These are phyloP conservation scores for Sphenodon punctatus DNA, from an alignment of 2,797 vertebrate species.

Conservation along the genomic window DNA sequence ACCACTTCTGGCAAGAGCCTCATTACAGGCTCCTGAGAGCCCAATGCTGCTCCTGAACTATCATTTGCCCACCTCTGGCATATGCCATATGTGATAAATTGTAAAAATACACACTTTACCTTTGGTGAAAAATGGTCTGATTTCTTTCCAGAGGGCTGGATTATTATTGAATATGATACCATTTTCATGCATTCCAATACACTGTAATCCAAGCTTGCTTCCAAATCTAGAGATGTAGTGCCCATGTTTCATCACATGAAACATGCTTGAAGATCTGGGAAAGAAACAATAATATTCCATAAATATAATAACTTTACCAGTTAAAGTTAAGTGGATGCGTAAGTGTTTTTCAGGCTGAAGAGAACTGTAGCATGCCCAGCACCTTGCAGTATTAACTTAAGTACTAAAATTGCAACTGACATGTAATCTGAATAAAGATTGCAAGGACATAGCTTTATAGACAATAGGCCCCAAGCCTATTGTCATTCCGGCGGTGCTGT, in stretches of 20 bases:
- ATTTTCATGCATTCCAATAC: slow-evolving; percentile 92
- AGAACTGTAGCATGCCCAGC: too few species aligned
- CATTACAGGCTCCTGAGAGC: too few species aligned
- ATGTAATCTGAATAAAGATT: neutral
- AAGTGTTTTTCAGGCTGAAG: too few species aligned
- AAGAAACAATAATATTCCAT: neutral
- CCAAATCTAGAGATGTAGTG: slow-evolving; percentile 89
- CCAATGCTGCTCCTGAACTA: too few species aligned
- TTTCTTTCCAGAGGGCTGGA: slow-evolving; percentile 84
- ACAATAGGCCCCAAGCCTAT: too few species aligned
- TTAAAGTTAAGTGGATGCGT: too few species aligned
- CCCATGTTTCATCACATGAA: slow-evolving; percentile 87
- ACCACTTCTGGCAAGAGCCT: too few species aligned
- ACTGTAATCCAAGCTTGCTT: slow-evolving; percentile 86
- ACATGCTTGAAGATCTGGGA: slow-evolving; percentile 86
- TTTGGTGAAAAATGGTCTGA: slow-evolving; percentile 88
- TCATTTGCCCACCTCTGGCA: too few species aligned
- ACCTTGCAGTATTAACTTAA: neutral
- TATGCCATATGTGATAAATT: neutral
- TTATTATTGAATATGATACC: slow-evolving; percentile 96
- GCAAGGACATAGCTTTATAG: accelerated
- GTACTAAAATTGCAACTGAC: neutral
- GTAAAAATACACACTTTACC: slow-evolving; percentile 71
- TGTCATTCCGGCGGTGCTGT: too few species aligned
- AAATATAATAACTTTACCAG: too few species aligned